Evolutionary conservation across 2,113 vertebrate genomes (phyloP).

Genomic region (Apistogramma diplotaenia): DNA sequence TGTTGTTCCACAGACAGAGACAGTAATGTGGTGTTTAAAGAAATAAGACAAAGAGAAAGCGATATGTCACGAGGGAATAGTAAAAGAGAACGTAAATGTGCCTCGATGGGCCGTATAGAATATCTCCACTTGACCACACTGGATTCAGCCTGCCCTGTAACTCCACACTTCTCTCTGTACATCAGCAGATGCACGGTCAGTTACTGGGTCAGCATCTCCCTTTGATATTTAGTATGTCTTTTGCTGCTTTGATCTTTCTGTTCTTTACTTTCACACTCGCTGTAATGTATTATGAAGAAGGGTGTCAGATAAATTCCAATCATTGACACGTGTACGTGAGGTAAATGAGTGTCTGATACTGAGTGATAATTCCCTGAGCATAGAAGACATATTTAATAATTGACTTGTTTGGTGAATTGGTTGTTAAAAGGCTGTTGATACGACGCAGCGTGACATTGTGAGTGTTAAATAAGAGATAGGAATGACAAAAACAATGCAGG

Average conservation of each 20-base stretch:
- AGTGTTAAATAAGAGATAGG: not conserved
- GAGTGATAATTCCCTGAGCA: slow-evolving; percentile 3
- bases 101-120: slow-evolving; percentile 24
- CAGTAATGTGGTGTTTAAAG: slow-evolving; percentile 44
- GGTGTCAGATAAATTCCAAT: slow-evolving; percentile 25
- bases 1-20: slow-evolving; percentile 16
- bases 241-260: slow-evolving; percentile 20
- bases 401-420: not conserved
- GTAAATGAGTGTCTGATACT: slow-evolving; percentile 17
- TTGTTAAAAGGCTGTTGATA: slow-evolving; percentile 12
- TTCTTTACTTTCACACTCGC: not conserved
- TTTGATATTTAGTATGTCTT: slow-evolving; percentile 33
- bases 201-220: slow-evolving; percentile 29
- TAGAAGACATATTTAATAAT: slow-evolving; percentile 6
- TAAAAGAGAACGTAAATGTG: slow-evolving; percentile 28
- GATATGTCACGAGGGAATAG: slow-evolving; percentile 7
- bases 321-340: not conserved
- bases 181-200: slow-evolving; percentile 27
- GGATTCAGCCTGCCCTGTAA: slow-evolving; percentile 19
- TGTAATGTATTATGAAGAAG: slow-evolving; percentile 36
- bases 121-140: slow-evolving; percentile 16
- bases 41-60: slow-evolving; percentile 29
- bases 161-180: not conserved
- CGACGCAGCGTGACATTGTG: not conserved
- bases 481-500: not conserved